These are phyloP conservation scores for Periparus ater DNA, from an alignment of 2,797 vertebrate genomes.

Conservation along the genomic window DNA sequence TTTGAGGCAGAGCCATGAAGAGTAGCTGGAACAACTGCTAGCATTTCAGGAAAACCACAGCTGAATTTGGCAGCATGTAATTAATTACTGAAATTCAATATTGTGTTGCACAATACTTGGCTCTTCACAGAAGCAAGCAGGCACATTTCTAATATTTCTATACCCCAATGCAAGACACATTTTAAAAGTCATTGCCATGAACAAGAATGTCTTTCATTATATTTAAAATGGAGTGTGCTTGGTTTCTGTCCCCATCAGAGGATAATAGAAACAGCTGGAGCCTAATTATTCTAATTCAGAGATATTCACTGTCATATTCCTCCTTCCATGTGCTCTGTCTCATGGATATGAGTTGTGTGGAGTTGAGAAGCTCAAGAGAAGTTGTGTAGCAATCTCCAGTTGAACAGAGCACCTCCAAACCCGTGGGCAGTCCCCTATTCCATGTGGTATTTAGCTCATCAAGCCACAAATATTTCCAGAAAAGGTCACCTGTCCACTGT, in stretches of 20 bases:
- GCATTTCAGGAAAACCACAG: slow-evolving; percentile 12
- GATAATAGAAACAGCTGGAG: slow-evolving; percentile 23
- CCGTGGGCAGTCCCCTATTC: accelerated
- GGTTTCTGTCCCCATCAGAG: neutral
- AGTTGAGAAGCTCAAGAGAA: neutral
- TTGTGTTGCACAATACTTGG: neutral
- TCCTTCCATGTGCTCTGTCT: neutral
- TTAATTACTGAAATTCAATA: slow-evolving; percentile 32
- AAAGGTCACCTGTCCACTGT: neutral
- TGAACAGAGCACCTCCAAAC: neutral
- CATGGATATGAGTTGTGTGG: neutral
- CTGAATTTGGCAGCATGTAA: neutral
- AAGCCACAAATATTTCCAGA: neutral
- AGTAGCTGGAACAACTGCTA: neutral
- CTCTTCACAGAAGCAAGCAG: neutral
- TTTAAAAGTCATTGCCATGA: neutral
- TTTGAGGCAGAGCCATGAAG: neutral
- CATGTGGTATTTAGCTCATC: neutral
- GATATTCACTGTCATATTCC: neutral
- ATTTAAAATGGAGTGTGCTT: neutral
- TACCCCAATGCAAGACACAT: neutral
- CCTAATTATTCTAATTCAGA: slow-evolving; percentile 7
- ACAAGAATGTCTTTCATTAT: slow-evolving; percentile 9
- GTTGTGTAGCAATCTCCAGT: neutral
- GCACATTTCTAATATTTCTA: neutral